phyloP scores from a whole-genome alignment of 2,888 invertebrate species.

The Tachina lurida region DNA sequence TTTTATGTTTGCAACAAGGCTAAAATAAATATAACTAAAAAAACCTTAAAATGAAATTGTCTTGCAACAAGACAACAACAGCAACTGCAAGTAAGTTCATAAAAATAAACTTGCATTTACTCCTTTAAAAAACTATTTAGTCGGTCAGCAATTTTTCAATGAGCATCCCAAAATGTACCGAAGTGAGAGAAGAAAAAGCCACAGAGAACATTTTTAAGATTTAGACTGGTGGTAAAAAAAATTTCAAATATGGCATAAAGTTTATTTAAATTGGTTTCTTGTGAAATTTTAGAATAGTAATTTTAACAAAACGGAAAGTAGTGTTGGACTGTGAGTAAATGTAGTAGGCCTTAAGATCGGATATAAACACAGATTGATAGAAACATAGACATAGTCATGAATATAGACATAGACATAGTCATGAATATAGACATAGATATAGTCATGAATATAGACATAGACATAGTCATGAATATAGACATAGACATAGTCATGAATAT shows the following conservation, averaged over 20 bases:
- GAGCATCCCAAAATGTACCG: neutral
- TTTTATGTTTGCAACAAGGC: slow-evolving; percentile 20
- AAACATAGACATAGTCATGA: too few relatives aligned
- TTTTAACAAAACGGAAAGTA: neutral
- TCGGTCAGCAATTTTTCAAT: slow-evolving; percentile 44
- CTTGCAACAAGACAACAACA: slow-evolving; percentile 13
- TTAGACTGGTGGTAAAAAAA: neutral
- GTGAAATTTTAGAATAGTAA: neutral
- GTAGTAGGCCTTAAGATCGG: too few relatives aligned
- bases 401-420: too few relatives aligned
- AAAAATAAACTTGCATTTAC: slow-evolving; percentile 43
- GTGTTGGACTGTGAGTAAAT: neutral
- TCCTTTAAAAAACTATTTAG: slow-evolving; percentile 41
- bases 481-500: too few relatives aligned
- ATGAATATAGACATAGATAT: too few relatives aligned
- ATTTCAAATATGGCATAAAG: neutral
- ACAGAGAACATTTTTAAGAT: neutral
- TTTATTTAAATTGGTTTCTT: neutral
- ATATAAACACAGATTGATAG: too few relatives aligned
- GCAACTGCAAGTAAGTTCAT: slow-evolving; percentile 10
- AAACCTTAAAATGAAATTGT: neutral
- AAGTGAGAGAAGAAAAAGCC: neutral
- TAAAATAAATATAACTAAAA: neutral
- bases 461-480: too few relatives aligned
- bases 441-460: too few relatives aligned